Evolutionary conservation across 30 jellyfish, hydroid and myxozoan genomes (phyloP).

Genomic region (Sanderia malayensis): DNA sequence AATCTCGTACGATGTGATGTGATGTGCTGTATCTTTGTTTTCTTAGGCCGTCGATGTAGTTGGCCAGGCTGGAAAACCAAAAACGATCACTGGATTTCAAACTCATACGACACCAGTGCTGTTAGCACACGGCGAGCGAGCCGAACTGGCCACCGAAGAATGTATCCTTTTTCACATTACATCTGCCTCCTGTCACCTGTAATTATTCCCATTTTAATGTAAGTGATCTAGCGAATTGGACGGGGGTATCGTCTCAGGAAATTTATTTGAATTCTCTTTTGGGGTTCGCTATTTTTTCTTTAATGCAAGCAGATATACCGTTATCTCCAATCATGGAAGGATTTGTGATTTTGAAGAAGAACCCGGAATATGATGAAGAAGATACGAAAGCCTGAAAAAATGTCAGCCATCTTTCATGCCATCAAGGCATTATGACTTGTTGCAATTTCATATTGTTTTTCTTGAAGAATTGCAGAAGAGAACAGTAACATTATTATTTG

Average conservation of each 20-base stretch:
- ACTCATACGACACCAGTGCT: conserved; percentile 99
- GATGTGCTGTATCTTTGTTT: not conserved
- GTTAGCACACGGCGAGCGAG: conserved; percentile 96
- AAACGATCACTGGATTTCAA: conserved; percentile 98
- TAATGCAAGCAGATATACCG: conserved; percentile 51
- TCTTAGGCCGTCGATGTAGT: conserved; percentile 96
- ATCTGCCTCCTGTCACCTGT: conserved; percentile 5
- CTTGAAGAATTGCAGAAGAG: too few relatives aligned
- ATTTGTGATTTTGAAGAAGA: conserved; percentile 81
- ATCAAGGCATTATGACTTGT: too few relatives aligned
- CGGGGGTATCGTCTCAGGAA: too few relatives aligned
- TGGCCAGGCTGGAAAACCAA: conserved; percentile 99
- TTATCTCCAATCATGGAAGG: conserved; percentile 99
- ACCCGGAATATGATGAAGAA: conserved; percentile 89
- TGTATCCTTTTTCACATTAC: conserved; percentile 98
- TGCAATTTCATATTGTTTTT: too few relatives aligned
- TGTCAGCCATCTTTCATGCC: too few relatives aligned
- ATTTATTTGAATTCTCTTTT: too few relatives aligned
- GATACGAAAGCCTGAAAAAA: conserved; percentile 25
- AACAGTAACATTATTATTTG: too few relatives aligned
- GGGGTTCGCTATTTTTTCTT: not conserved
- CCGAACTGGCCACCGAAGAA: conserved; percentile 99
- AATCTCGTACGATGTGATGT: not conserved
- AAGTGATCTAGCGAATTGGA: too few relatives aligned
- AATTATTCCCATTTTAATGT: not conserved